Evolutionary conservation across 2,113 vertebrate genomes (phyloP).

Genomic region (Heterochromis multidens): DNA sequence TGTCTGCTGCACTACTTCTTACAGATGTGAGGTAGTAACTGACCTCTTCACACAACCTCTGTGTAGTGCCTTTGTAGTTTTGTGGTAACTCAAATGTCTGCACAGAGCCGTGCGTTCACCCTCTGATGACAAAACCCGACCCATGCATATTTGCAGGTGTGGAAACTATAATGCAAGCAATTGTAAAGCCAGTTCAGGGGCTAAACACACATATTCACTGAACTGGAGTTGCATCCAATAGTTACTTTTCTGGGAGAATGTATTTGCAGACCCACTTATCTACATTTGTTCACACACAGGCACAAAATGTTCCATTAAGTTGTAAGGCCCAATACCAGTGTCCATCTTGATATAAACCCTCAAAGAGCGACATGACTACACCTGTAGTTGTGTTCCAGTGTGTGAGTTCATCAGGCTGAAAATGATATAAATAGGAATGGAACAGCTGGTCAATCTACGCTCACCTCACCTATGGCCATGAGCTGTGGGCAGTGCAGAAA

Average conservation of each 20-base stretch:
- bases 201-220: not conserved
- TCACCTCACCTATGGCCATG: not conserved
- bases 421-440: not conserved
- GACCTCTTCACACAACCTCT: not conserved
- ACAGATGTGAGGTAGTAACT: not conserved
- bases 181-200: not conserved
- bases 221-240: not conserved
- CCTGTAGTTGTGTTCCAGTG: not conserved
- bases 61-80: not conserved
- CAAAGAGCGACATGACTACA: not conserved
- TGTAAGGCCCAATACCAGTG: not conserved
- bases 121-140: not conserved
- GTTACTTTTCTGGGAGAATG: not conserved
- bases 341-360: not conserved
- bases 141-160: not conserved
- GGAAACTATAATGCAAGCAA: not conserved
- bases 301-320: not conserved
- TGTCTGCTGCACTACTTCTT: not conserved
- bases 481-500: too few species aligned
- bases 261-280: not conserved
- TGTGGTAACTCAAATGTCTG: not conserved
- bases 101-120: not conserved
- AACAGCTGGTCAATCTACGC: not conserved
- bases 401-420: fast-evolving
- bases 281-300: not conserved